A percentile compares a stretch with the other conserved stretches of the same genome.
These are phyloP conservation scores for Phocoena sinus DNA, from an alignment of 2,113 vertebrate genomes.

Conservation along the genomic window DNA sequence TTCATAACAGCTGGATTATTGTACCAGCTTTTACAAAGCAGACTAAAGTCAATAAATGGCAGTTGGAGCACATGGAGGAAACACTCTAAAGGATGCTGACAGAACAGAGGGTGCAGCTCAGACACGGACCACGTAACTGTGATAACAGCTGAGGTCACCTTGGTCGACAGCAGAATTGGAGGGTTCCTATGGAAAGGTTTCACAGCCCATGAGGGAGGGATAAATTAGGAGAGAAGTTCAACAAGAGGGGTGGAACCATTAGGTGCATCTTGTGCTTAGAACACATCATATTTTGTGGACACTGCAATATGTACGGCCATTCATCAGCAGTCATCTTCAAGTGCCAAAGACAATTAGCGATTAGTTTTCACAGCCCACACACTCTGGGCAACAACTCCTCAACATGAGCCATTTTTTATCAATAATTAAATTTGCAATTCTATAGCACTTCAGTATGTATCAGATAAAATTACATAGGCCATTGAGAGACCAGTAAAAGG, in stretches of 20 bases:
- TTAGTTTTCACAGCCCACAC: background rate
- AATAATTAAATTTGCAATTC: background rate
- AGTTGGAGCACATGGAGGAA: background rate
- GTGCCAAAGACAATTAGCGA: background rate
- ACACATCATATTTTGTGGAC: background rate
- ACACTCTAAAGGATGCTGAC: background rate
- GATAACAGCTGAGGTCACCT: background rate
- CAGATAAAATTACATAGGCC: background rate
- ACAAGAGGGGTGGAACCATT: background rate
- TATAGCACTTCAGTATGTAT: background rate
- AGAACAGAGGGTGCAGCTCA: no score
- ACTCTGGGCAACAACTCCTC: background rate
- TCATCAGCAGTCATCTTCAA: background rate
- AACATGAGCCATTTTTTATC: background rate
- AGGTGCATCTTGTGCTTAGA: background rate
- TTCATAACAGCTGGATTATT: background rate
- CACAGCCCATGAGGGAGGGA: background rate
- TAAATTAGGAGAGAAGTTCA: background rate
- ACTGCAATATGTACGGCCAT: background rate
- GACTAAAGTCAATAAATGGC: no score
- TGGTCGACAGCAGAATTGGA: background rate
- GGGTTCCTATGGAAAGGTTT: background rate
- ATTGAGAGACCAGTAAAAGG: background rate
- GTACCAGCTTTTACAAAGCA: background rate
- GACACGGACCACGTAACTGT: background rate